Conservation (phyloP, 2,888 invertebrate genomes). For the Brenthis daphne region DNA sequence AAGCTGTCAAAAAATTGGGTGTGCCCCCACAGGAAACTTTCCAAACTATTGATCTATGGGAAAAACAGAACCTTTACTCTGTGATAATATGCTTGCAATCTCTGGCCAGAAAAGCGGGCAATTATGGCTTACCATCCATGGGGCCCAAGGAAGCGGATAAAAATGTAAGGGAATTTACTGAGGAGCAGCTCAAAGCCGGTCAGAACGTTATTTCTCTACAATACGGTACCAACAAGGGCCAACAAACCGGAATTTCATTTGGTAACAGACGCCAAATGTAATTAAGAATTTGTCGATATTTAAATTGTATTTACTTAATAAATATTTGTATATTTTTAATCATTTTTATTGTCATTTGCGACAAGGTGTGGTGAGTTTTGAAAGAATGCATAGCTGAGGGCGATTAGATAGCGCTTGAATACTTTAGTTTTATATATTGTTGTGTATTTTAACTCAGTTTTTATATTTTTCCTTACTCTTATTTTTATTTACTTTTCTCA, state of each 20-base stretch:
- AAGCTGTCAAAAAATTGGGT: conserved; percentile 91
- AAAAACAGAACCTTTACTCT: conserved; percentile 97
- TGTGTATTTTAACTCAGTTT: conserved; percentile 40
- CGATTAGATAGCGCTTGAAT: conserved; percentile 55
- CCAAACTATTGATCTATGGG: conserved; percentile 99
- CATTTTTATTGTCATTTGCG: conserved; percentile 38
- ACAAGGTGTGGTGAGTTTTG: conserved; percentile 48
- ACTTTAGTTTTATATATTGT: conserved; percentile 14
- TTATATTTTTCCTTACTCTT: conserved; percentile 20
- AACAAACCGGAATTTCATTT: conserved; percentile 96
- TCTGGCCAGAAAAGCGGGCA: conserved; percentile 94
- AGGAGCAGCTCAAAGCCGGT: conserved; percentile 96
- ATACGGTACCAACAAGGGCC: conserved; percentile 98
- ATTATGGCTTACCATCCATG: conserved; percentile 92
- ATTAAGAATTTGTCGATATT: conserved; percentile 58
- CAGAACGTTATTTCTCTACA: conserved; percentile 96
- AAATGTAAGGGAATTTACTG: conserved; percentile 95
- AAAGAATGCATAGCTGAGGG: conserved; percentile 39
- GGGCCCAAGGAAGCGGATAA: conserved; percentile 98
- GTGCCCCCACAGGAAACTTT: conserved; percentile 97
- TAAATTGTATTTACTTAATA: conserved; percentile 50
- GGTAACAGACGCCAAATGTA: conserved; percentile 98
- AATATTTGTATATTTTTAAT: conserved; percentile 58
- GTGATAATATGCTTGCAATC: conserved; percentile 97
- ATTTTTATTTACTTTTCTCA: background rate